Evolutionary conservation across 2,797 vertebrate genomes (phyloP).

Genomic region (Mastacembelus armatus): DNA sequence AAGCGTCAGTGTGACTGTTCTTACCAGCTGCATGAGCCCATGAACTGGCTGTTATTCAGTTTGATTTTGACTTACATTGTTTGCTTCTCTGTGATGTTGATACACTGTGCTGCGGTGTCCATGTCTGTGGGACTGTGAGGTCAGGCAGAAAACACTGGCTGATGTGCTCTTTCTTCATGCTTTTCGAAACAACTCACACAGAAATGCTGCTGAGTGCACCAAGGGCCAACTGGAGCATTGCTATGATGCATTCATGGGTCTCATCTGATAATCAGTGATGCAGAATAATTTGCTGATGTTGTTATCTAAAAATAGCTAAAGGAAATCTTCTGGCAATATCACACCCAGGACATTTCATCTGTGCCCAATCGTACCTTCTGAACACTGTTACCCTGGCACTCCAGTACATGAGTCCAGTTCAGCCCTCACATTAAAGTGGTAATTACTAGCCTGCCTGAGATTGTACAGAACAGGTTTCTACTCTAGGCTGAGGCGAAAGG

Average conservation of each 20-base stretch:
- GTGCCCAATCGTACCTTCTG: not conserved
- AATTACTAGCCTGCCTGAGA: too few relatives aligned
- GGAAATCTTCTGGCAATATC: conserved; percentile 47
- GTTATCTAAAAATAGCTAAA: conserved; percentile 47
- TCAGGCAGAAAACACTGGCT: not conserved
- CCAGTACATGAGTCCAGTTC: too few relatives aligned
- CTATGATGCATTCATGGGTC: conserved; percentile 27
- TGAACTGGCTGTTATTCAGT: not conserved
- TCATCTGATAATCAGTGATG: conserved; percentile 54
- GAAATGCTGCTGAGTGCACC: conserved; percentile 17
- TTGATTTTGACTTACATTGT: not conserved
- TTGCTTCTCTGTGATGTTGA: not conserved
- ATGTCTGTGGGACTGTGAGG: not conserved
- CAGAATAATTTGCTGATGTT: conserved; percentile 55
- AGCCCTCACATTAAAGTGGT: too few relatives aligned
- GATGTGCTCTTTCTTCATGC: conserved; percentile 17
- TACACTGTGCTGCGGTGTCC: not conserved
- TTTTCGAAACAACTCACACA: conserved; percentile 30
- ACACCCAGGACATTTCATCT: conserved; percentile 26
- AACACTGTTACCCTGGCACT: too few relatives aligned
- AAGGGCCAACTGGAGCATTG: conserved; percentile 14
- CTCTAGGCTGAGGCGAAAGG: too few relatives aligned
- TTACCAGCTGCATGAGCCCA: not conserved
- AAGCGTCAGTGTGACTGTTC: conserved; percentile 3
- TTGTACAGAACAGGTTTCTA: too few relatives aligned